Conservation (phyloP, 2,888 invertebrate genomes). For the Lottia scabra region DNA sequence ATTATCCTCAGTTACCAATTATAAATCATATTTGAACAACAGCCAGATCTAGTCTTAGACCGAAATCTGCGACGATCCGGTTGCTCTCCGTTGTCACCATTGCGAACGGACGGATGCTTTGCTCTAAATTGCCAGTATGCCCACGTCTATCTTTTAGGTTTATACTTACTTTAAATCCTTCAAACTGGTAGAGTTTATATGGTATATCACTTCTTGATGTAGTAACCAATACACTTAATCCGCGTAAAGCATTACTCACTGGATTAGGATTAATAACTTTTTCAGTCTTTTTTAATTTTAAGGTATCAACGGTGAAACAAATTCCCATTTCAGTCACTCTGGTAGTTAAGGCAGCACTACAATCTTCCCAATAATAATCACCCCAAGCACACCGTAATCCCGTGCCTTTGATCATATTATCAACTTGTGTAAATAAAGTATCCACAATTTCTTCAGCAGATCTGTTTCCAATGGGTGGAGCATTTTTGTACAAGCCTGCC, state of each 20-base stretch:
- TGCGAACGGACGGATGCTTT: too few relatives aligned
- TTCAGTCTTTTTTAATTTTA: conserved; percentile 17
- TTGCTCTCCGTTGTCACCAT: too few relatives aligned
- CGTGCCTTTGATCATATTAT: conserved; percentile 11
- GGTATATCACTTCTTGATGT: conserved; percentile 24
- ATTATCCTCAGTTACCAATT: too few relatives aligned
- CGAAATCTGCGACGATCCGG: too few relatives aligned
- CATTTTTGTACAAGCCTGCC: conserved; percentile 15
- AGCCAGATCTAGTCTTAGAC: too few relatives aligned
- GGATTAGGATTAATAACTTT: conserved; percentile 10
- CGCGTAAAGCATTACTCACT: conserved; percentile 32
- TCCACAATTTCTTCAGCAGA: conserved; percentile 19
- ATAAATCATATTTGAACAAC: too few relatives aligned
- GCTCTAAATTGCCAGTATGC: too few relatives aligned
- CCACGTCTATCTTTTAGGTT: too few relatives aligned
- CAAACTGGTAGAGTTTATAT: conserved; percentile 25
- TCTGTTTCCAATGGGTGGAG: conserved; percentile 9
- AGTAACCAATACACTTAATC: conserved; percentile 26
- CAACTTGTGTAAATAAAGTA: conserved; percentile 11
- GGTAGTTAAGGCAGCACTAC: conserved; percentile 17
- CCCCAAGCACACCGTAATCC: conserved; percentile 33
- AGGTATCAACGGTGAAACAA: conserved; percentile 31
- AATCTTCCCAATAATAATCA: conserved; percentile 32
- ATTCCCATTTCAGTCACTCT: conserved; percentile 35
- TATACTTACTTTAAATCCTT: conserved; percentile 33